Evolutionary conservation across 2,888 invertebrate species (phyloP).

Genomic region (Villa cingulata): DNA sequence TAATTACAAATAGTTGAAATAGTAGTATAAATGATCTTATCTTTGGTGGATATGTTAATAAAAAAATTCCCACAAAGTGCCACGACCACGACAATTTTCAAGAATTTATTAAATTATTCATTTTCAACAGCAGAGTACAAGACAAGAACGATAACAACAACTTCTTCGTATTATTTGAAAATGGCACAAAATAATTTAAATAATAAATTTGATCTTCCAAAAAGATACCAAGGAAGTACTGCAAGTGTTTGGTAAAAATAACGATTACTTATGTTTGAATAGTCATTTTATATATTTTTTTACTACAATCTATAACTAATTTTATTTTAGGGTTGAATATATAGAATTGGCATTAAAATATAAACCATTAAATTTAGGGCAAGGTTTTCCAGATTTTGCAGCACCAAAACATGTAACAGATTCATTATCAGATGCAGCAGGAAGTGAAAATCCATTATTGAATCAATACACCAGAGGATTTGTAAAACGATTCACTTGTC

Average conservation of each 20-base stretch:
- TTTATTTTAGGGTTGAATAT: conserved; percentile 78
- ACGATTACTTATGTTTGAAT: neutral
- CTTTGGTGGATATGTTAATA: too few relatives aligned
- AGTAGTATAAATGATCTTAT: too few relatives aligned
- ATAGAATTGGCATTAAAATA: conserved; percentile 66
- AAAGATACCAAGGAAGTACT: conserved; percentile 31
- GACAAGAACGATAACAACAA: too few relatives aligned
- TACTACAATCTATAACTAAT: neutral
- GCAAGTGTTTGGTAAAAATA: conserved; percentile 30
- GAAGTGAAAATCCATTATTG: conserved; percentile 54
- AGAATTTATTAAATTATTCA: too few relatives aligned
- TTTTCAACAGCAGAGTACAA: too few relatives aligned
- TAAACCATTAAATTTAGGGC: conserved; percentile 86
- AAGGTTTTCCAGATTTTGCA: conserved; percentile 90
- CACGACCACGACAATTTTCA: too few relatives aligned
- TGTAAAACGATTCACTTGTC: conserved; percentile 53
- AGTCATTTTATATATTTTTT: neutral
- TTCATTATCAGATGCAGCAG: conserved; percentile 54
- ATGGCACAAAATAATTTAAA: neutral
- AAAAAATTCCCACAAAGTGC: too few relatives aligned
- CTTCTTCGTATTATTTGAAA: neutral
- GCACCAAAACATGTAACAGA: conserved; percentile 71
- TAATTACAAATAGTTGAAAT: too few relatives aligned
- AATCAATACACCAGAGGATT: conserved; percentile 92
- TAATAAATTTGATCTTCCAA: conserved; percentile 29